A percentile compares a stretch with the other conserved stretches of the same genome.
phyloP scores from a whole-genome alignment of 2,113 vertebrate species.

The Irena cyanogastra region DNA sequence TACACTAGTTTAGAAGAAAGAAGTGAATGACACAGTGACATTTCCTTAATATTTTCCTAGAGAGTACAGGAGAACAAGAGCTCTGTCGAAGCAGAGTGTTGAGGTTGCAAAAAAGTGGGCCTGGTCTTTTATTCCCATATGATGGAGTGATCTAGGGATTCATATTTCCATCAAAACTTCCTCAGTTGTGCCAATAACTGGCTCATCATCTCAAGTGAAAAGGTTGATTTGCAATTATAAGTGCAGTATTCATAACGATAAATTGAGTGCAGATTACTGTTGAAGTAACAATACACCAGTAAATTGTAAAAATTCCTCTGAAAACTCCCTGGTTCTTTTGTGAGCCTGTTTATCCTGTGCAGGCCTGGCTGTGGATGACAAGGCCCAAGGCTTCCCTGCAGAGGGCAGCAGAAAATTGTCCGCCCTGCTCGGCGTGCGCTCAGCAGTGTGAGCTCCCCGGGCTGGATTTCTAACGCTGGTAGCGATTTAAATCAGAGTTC shows the following conservation, averaged over 20 bases:
- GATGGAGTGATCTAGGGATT: not conserved
- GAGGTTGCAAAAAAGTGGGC: not conserved
- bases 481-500: not conserved
- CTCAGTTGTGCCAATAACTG: not conserved
- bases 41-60: not conserved
- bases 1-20: not conserved
- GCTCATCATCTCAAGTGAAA: not conserved
- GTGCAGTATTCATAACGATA: not conserved
- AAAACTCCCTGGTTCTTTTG: not conserved
- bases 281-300: not conserved
- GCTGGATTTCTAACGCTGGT: not conserved
- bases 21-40: not conserved
- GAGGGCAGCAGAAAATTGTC: conserved; percentile 37
- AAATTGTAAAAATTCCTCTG: not conserved
- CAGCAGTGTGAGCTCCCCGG: not conserved
- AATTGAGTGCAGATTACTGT: not conserved
- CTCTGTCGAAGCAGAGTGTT: not conserved
- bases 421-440: fast-evolving
- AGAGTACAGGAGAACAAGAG: not conserved
- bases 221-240: not conserved
- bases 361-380: not conserved
- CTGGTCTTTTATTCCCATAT: not conserved
- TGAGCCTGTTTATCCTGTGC: not conserved
- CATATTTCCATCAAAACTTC: not conserved
- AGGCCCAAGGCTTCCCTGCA: not conserved